These are phyloP conservation scores for Gadus macrocephalus DNA, from an alignment of 2,113 vertebrate species.

Conservation along the genomic window DNA sequence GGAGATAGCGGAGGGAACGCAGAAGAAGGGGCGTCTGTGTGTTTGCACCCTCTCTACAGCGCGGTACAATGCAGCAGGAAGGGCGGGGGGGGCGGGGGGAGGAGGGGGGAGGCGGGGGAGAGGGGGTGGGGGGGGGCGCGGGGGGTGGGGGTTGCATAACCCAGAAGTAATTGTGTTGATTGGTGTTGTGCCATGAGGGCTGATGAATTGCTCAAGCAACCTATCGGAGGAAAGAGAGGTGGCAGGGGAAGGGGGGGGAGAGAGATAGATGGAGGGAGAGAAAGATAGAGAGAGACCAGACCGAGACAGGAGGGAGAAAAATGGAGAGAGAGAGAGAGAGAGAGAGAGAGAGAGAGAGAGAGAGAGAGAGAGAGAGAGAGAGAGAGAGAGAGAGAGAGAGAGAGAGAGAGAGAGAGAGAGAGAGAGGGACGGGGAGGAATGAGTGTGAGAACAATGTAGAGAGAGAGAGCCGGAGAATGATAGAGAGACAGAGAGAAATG, in stretches of 20 bases:
- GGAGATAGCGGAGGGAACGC: slow-evolving; percentile 42
- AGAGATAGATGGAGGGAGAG: neutral
- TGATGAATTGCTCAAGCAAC: slow-evolving; percentile 4
- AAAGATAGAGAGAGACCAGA: neutral
- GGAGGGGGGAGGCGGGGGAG: neutral
- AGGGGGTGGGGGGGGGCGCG: neutral
- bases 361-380: neutral
- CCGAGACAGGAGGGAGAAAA: neutral
- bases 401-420: neutral
- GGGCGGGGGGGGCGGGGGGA: slow-evolving; percentile 3
- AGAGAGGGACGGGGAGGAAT: neutral
- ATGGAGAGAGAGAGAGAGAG: neutral
- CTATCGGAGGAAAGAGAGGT: no score
- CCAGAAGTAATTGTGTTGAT: slow-evolving; percentile 40
- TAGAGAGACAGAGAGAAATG: neutral
- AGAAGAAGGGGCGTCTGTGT: slow-evolving; percentile 26
- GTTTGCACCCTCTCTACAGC: slow-evolving; percentile 27
- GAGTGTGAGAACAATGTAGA: neutral
- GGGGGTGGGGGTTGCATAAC: slow-evolving; percentile 27
- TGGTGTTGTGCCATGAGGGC: slow-evolving; percentile 20
- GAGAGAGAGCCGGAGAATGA: neutral
- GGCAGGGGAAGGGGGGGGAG: no score
- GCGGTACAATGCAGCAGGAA: slow-evolving; percentile 45
- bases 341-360: slow-evolving; percentile 5
- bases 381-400: neutral